Percentiles rank a stretch among this genome's conserved stretches.
phyloP scores from a whole-genome alignment of 2,113 vertebrate genomes.

The Electrona antarctica region DNA sequence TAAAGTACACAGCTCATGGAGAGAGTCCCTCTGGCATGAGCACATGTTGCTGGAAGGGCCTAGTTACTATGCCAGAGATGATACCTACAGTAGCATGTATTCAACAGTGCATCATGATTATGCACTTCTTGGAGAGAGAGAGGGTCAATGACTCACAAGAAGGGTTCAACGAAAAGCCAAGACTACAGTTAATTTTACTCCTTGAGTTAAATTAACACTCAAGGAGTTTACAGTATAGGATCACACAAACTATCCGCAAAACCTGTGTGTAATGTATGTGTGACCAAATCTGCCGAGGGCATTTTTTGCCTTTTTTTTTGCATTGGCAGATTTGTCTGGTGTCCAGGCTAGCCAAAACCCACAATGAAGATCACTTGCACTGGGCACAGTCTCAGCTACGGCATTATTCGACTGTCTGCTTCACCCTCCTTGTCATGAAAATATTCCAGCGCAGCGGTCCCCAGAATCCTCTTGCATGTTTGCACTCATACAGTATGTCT shows the following conservation, averaged over 20 bases:
- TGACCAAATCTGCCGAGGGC: too few relatives aligned
- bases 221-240: slow-evolving; percentile 22
- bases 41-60: slow-evolving; percentile 60
- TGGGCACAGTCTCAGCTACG: too few relatives aligned
- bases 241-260: slow-evolving; percentile 16
- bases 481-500: too few relatives aligned
- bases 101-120: slow-evolving; percentile 21
- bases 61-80: slow-evolving; percentile 58
- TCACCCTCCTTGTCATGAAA: too few relatives aligned
- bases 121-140: not conserved
- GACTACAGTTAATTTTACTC: slow-evolving; percentile 35
- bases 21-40: slow-evolving; percentile 38
- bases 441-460: too few relatives aligned
- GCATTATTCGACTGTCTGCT: too few relatives aligned
- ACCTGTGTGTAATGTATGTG: too few relatives aligned
- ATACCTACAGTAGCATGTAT: slow-evolving; percentile 11
- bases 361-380: too few relatives aligned
- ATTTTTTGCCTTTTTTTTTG: too few relatives aligned
- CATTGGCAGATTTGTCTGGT: too few relatives aligned
- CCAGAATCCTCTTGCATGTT: too few relatives aligned
- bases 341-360: too few relatives aligned
- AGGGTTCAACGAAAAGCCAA: slow-evolving; percentile 19
- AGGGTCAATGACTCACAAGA: not conserved
- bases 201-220: slow-evolving; percentile 20
- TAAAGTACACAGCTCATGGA: slow-evolving; percentile 16